Conservation (phyloP, 2,113 vertebrate genomes). For the Prionailurus bengalensis region DNA sequence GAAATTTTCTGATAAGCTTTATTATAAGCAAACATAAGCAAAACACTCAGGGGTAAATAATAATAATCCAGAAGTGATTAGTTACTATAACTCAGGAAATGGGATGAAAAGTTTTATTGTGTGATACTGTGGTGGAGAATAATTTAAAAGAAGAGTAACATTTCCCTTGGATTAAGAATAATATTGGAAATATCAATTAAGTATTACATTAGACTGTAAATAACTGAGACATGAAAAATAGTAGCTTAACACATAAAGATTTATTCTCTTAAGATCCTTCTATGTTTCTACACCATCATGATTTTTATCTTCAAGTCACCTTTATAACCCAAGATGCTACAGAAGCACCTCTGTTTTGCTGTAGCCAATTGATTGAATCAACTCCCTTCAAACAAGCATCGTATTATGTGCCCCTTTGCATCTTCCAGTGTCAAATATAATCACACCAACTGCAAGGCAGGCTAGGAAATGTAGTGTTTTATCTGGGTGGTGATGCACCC, state of each 20-base stretch:
- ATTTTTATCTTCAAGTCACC: background rate
- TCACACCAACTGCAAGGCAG: background rate
- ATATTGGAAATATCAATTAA: slow-evolving; percentile 43
- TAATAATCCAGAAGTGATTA: background rate
- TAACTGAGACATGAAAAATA: background rate
- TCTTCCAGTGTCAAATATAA: background rate
- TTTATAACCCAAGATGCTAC: background rate
- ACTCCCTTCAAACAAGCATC: background rate
- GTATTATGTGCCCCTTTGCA: background rate
- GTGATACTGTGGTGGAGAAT: background rate
- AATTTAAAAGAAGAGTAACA: background rate
- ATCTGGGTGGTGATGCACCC: background rate
- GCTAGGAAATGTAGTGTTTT: slow-evolving; percentile 32
- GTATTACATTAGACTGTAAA: slow-evolving; percentile 20
- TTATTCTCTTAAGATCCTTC: background rate
- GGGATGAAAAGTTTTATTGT: background rate
- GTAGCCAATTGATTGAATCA: background rate
- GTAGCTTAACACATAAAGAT: background rate
- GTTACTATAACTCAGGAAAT: background rate
- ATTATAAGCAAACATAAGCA: background rate
- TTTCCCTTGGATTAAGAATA: slow-evolving; percentile 41
- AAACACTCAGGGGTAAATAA: background rate
- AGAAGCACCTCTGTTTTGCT: background rate
- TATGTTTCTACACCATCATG: background rate
- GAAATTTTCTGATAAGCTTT: slow-evolving; percentile 36